Percentiles rank a stretch among this genome's conserved stretches.
phyloP scores from a whole-genome alignment of 2,113 vertebrate species.

The Bos indicus region DNA sequence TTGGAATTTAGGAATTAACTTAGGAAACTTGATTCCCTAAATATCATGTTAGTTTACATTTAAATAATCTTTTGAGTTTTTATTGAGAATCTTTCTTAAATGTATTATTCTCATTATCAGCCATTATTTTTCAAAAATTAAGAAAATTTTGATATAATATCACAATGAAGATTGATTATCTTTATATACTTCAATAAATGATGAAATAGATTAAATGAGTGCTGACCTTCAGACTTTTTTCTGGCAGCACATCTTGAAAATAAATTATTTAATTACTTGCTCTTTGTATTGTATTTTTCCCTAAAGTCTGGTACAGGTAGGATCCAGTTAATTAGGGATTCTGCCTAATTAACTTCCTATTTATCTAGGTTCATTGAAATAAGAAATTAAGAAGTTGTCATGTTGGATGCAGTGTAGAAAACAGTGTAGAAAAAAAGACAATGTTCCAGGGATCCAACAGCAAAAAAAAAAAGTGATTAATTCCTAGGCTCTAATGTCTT shows the following conservation, averaged over 20 bases:
- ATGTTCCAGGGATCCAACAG: neutral
- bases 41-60: neutral
- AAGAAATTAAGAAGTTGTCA: neutral
- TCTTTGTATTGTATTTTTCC: neutral
- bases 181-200: neutral
- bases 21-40: neutral
- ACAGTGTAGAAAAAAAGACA: neutral
- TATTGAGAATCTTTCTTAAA: neutral
- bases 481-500: neutral
- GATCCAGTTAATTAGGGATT: neutral
- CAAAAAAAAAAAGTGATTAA: neutral
- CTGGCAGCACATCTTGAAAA: neutral
- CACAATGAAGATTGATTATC: neutral
- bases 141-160: neutral
- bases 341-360: neutral
- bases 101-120: neutral
- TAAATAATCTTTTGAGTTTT: neutral
- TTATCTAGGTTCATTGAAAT: neutral
- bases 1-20: neutral
- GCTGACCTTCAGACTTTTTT: neutral
- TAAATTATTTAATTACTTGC: neutral
- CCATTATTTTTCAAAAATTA: neutral
- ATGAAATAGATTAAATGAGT: neutral
- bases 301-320: neutral
- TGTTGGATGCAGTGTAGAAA: neutral